Base-by-base conservation (phyloP, 2,888 invertebrate genomes). In the Margaritifera margaritifera region DNA sequence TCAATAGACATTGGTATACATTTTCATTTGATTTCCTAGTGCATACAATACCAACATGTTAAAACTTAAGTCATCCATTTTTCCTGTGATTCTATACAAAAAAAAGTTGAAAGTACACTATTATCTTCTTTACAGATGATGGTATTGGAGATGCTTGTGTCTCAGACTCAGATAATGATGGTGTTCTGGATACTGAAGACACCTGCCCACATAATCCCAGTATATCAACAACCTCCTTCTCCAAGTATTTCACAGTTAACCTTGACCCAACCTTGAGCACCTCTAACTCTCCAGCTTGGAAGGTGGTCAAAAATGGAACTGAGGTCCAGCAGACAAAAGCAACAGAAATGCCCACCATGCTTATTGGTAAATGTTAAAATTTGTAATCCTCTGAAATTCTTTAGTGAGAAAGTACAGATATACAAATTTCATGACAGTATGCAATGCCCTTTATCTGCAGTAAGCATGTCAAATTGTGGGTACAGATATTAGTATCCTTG, bases 121-220 rank as follows among this genome's bases (percentile, higher is more conserved):
- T 64, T 11, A 27, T 52, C 52, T 25, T 69, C 19, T 71, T 88
- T 87, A 24, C 83, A 95, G 95, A 91, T 18, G 93, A 96, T 82
- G 93, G 94, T 1, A 90, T 93, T 25, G 97, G 97, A 0, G 96
- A 98, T 84, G 92, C 92, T 3, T 98, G 98, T 83, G 93, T 95
- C 83, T 92, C 93, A 60, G 97, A 98, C 88, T 93, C 92, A 80
- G 97, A 98, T 84, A 93, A 93, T 3, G 98, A 98, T 87, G 93
- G 92, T 42, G 92, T 94, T 0, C 92, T 92, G 2, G 94, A 98
- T 86, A 92, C 92, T 50, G 88, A 94, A 4, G 98, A 98, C 87
- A 96, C 96, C 84, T 98, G 97, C 84, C 97, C 97, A 0, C 96
- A 77, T 42, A 83, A 83, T 66, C 79, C 79, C 42, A 68, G 71